Conservation (phyloP, 2,113 vertebrate genomes). For the Solea solea region DNA sequence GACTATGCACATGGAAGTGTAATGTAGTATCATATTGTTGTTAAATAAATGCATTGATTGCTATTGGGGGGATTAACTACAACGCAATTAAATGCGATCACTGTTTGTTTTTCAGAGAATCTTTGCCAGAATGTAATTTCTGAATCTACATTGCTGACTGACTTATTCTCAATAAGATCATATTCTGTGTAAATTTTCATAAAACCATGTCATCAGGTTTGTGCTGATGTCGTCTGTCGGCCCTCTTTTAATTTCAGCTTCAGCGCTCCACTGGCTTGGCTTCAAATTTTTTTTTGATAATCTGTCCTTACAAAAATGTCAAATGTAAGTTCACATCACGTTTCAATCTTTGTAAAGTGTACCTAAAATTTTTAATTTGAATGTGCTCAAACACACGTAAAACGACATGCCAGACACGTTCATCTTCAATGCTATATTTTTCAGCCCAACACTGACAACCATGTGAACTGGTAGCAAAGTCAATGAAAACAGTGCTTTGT, state of each 20-base stretch:
- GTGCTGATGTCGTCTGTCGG: background rate
- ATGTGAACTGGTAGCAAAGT: constrained; percentile 4
- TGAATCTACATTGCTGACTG: background rate
- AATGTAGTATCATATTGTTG: constrained; percentile 2
- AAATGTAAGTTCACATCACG: constrained; percentile 5
- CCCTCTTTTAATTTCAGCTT: constrained; percentile 1
- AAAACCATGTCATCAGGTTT: constrained; percentile 17
- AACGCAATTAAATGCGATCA: background rate
- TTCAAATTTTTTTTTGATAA: constrained; percentile 12
- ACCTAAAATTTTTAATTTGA: constrained; percentile 3
- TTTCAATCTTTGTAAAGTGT: constrained; percentile 20
- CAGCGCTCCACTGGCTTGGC: constrained; percentile 11
- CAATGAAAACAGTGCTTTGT: constrained; percentile 24
- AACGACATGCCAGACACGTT: background rate
- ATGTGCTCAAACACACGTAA: constrained; percentile 15
- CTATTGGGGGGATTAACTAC: background rate
- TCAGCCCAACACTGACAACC: constrained; percentile 9
- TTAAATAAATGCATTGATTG: background rate
- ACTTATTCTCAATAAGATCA: background rate
- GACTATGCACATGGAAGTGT: background rate
- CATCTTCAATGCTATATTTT: constrained; percentile 33
- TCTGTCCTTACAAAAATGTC: constrained; percentile 15
- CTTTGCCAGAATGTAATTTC: background rate
- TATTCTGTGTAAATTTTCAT: constrained; percentile 19
- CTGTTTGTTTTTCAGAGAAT: background rate